Evolutionary conservation across 2,797 vertebrate species (phyloP), one percentile per base, ranked within the genome.

Genomic region (Knipowitschia caucasica): DNA sequence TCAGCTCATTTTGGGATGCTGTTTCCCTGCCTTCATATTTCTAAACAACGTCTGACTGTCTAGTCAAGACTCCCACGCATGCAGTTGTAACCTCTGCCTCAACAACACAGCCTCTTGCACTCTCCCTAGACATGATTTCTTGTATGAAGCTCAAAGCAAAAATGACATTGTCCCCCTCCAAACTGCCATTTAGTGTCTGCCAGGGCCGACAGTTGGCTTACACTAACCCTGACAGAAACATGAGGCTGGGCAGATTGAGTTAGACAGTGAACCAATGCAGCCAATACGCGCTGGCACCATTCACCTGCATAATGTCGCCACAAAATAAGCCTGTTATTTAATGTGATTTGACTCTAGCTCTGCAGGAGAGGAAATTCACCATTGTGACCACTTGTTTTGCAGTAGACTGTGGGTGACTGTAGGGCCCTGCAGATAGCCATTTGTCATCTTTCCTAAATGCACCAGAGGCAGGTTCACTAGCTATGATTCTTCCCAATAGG

Each of bases 191-290:
- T 76, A 70, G 62, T 72, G 53, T 69, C 46, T 67, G 73, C 78
- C 76, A 81, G 65, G 38, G 64, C 62, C 42, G 66, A 69, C 53
- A 70, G 40, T 64, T 76, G 69, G 78, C 75, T 84, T 69, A 81
- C 68, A 46, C 55, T 69, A 78, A 80, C 79, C 64, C 71, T 75
- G 62, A 77, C 71, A 82, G 67, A 75, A 69, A 82, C 77, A 77
- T 56, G 64, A 82, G 74, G 45, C 64, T 43, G 72, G 72, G 77
- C 77, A 74, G 78, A 82, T 73, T 75, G 57, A 81, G 75, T 78
- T 62, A 70, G 75, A 78, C 77, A 76, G 64, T 43, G 27, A 60
- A 67, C 69, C 29, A 52, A 45, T 56, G 40, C 51, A 57, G 59
- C 24, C 25, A 47, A 34, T 54, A 47, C 53, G 54, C 45, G 51